Percentiles rank a stretch among this genome's conserved stretches.
phyloP scores from a whole-genome alignment of 2,113 vertebrate species.

The Lepisosteus oculatus region DNA sequence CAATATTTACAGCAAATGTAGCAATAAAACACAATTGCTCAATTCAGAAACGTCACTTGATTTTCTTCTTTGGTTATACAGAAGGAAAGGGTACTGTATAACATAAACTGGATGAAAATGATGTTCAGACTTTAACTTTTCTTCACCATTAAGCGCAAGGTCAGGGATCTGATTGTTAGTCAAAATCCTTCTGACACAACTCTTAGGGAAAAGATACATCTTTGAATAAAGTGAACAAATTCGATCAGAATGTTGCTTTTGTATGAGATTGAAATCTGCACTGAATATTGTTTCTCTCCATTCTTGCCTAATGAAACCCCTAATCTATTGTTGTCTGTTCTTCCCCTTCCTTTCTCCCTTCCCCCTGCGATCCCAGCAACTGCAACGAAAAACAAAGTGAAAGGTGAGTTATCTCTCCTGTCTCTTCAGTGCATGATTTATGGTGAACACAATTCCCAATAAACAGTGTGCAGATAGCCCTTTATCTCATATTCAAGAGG shows the following conservation, averaged over 20 bases:
- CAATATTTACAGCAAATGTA: too few species aligned
- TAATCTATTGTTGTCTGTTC: constrained; percentile 54
- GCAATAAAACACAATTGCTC: too few species aligned
- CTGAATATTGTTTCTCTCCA: constrained; percentile 30
- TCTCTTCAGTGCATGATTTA: constrained; percentile 65
- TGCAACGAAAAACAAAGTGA: constrained; percentile 72
- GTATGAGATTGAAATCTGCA: constrained; percentile 21
- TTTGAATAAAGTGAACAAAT: constrained; percentile 1
- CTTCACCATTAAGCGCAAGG: background rate
- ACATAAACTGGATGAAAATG: background rate
- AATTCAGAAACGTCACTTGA: too few species aligned
- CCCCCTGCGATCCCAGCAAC: constrained; percentile 61
- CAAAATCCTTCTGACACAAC: background rate
- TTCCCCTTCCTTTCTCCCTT: constrained; percentile 34
- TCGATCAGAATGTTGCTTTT: background rate
- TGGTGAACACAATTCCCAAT: constrained; percentile 58
- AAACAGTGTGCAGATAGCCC: constrained; percentile 55
- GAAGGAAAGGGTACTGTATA: background rate
- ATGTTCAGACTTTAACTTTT: background rate
- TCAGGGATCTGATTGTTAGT: background rate
- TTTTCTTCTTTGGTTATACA: background rate
- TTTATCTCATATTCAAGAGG: constrained; percentile 51
- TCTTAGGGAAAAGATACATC: background rate
- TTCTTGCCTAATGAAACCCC: constrained; percentile 19
- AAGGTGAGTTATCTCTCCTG: constrained; percentile 72